Percentiles rank a stretch among this genome's conserved stretches.
Evolutionary conservation across 2,797 vertebrate species (phyloP).

Genomic region (Microchirus variegatus): DNA sequence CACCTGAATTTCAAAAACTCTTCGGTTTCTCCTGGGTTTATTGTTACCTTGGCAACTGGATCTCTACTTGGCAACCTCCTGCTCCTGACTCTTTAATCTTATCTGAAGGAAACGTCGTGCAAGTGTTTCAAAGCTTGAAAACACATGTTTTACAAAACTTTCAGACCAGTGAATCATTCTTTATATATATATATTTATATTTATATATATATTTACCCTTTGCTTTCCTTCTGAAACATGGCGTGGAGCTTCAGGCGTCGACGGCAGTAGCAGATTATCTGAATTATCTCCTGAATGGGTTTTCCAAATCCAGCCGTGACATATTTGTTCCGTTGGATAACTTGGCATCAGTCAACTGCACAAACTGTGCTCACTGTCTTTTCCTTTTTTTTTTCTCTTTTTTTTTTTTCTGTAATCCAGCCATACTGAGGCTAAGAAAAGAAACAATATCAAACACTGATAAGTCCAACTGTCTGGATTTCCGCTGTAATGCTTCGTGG

Average conservation of each 20-base stretch:
- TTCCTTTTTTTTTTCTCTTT: too few relatives aligned
- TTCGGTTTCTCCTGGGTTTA: too few relatives aligned
- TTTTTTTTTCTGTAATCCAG: conserved; percentile 22
- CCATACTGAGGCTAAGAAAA: conserved; percentile 5
- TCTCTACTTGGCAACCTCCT: too few relatives aligned
- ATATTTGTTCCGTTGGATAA: conserved; percentile 4
- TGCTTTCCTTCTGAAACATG: background rate
- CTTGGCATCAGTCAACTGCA: conserved; percentile 1
- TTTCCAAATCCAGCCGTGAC: background rate
- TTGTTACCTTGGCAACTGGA: too few relatives aligned
- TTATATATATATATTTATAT: too few relatives aligned
- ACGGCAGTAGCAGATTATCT: background rate
- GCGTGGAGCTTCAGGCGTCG: background rate
- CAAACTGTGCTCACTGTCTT: conserved; percentile 1
- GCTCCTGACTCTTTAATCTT: too few relatives aligned
- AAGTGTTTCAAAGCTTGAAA: too few relatives aligned
- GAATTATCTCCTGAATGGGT: background rate
- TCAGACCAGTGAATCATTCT: too few relatives aligned
- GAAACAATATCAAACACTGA: conserved; percentile 15
- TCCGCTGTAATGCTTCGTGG: background rate
- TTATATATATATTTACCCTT: too few relatives aligned
- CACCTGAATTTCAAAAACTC: too few relatives aligned
- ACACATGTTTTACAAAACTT: too few relatives aligned
- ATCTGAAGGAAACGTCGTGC: too few relatives aligned
- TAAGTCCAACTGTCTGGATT: conserved; percentile 24